These are phyloP conservation scores for Brassicogethes aeneus DNA, from an alignment of 2,888 invertebrate genomes.

Conservation along the genomic window DNA sequence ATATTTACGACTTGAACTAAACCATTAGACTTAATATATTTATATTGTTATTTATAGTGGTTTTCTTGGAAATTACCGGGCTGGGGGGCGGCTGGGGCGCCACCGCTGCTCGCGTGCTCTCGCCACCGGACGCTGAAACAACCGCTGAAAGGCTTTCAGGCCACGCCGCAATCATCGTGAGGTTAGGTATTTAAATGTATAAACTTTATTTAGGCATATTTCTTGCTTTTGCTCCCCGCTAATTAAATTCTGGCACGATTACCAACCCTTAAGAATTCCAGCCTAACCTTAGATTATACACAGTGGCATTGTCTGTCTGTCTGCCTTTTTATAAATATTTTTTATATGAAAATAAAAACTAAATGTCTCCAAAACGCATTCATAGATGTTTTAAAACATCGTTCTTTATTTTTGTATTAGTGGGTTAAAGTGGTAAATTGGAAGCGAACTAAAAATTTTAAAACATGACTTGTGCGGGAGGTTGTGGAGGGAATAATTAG, in stretches of 20 bases:
- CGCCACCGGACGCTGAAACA: constrained; percentile 23
- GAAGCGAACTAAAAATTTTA: too few species aligned
- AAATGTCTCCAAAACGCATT: too few species aligned
- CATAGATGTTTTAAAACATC: too few species aligned
- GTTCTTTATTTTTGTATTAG: too few species aligned
- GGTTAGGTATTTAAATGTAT: constrained; percentile 8
- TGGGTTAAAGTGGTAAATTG: too few species aligned
- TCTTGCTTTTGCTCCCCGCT: not conserved
- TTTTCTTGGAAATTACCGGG: constrained; percentile 32
- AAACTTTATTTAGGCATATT: constrained; percentile 1
- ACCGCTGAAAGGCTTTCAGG: constrained; percentile 24
- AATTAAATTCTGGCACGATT: not conserved
- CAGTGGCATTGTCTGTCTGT: too few species aligned
- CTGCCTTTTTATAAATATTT: too few species aligned
- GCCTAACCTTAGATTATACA: too few species aligned
- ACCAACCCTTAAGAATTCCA: not conserved
- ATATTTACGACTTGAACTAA: constrained; percentile 37
- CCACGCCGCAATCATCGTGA: constrained; percentile 18
- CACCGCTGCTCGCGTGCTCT: not conserved
- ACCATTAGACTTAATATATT: constrained; percentile 38
- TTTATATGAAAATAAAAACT: too few species aligned
- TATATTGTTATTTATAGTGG: constrained; percentile 38
- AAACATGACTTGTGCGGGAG: too few species aligned
- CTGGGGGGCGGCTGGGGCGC: constrained; percentile 10
- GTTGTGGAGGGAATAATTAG: too few species aligned